phyloP scores from a whole-genome alignment of 2,113 vertebrate genomes.

The Microtus montanus region DNA sequence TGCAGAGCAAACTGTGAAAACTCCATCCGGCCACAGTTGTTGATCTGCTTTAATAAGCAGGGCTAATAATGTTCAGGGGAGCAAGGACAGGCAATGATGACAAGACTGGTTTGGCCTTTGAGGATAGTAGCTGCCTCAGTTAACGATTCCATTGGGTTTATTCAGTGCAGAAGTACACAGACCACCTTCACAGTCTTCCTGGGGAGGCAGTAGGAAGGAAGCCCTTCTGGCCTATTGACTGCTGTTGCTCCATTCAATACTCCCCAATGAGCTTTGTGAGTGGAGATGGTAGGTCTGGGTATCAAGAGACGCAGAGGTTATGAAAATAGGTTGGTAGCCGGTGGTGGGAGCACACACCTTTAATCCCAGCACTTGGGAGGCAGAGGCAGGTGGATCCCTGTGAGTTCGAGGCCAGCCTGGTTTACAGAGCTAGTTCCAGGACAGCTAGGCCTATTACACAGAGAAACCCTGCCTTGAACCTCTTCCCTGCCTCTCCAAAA shows the following conservation, averaged over 20 bases:
- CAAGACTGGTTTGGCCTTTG: background rate
- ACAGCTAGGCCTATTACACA: too few species aligned
- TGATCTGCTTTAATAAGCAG: background rate
- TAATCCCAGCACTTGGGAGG: too few species aligned
- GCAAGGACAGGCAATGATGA: background rate
- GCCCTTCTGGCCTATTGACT: background rate
- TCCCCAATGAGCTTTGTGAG: conserved; percentile 27
- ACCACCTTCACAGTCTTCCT: conserved; percentile 7
- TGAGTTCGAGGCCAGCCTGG: too few species aligned
- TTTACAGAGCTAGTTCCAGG: too few species aligned
- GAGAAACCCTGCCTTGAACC: too few species aligned
- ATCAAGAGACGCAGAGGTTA: conserved; percentile 3
- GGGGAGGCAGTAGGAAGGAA: background rate
- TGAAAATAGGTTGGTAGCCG: background rate
- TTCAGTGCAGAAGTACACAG: background rate
- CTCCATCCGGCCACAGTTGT: fast-evolving
- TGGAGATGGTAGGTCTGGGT: background rate
- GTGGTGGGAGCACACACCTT: too few species aligned
- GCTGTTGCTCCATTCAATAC: background rate
- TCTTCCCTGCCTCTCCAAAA: background rate
- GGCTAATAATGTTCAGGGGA: conserved; percentile 6
- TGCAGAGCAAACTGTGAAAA: background rate
- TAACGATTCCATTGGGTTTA: conserved; percentile 31
- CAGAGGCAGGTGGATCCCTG: too few species aligned
- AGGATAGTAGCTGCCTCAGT: conserved; percentile 1